Base-by-base conservation (phyloP, 2,797 vertebrate genomes). In the Miichthys miiuy region DNA sequence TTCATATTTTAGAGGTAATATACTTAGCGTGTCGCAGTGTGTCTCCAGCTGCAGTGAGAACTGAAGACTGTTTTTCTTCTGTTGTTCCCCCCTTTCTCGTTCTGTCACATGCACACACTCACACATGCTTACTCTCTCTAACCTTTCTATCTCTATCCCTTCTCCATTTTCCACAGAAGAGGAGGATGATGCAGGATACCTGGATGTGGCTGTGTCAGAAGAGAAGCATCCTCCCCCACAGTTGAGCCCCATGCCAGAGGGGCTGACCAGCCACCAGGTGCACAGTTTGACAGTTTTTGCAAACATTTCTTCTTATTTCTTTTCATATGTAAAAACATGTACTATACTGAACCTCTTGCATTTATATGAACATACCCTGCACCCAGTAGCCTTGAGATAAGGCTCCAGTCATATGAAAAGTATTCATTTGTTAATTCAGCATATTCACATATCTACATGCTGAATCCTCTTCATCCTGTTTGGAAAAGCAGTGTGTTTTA, bases 231-330 rank as follows among this genome's bases (percentile, higher is more conserved):
- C 97, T 0, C 96, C 97, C 0, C 96, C 97, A 0, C 95, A 98
- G 83, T 94, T 99, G 76, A 96, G 97, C 56, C 96, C 97, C 42
- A 99, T 98, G 97, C 97, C 98, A 0, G 96, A 97, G 2, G 97
- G 97, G 55, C 95, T 99, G 77, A 97, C 92, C 87, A 96, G 93
- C 14, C 96, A 98, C 86, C 98, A 99, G 97, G 97, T 98, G 71
- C 85, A 54, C 20, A 38, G 34, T 38, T 69, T 44, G 30, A 73
- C 51, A 20, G 41, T 44, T 41, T 62, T 27, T 57, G 4, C 38
- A 13, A 16, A 44, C 44, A 13, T 58, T 55, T 25, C 20, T 23
- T 68, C 3, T 56, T 41, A 2, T 51, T 21, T 25, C 34, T 38
- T 10, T 5, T 6, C 27, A 21, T 50, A 48, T 68, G 2, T 34